Evolutionary conservation across 2,888 invertebrate genomes (phyloP).

Genomic region (Sinopyrophorus schimmeli): DNA sequence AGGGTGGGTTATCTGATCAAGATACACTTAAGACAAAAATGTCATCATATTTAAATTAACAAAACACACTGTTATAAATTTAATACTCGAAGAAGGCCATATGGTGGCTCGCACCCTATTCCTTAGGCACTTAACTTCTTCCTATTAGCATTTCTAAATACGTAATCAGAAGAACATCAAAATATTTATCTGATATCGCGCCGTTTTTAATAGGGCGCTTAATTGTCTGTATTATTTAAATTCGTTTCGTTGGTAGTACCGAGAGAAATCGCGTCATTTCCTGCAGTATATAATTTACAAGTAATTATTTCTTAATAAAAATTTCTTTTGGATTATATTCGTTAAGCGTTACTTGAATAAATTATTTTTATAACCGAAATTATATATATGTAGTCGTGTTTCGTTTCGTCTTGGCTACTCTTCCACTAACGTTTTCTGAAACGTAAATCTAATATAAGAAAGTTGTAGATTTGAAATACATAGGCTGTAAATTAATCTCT

Average conservation of each 20-base stretch:
- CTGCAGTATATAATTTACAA: conserved; percentile 41
- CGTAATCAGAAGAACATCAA: conserved; percentile 38
- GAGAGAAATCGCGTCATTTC: conserved; percentile 47
- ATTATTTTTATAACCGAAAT: conserved; percentile 22
- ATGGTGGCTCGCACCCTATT: conserved; percentile 15
- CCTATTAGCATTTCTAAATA: conserved; percentile 30
- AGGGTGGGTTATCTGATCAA: conserved; percentile 24
- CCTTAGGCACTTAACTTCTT: conserved; percentile 19
- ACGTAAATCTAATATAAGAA: too few relatives aligned
- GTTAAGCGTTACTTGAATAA: conserved; percentile 16
- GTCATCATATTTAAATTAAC: conserved; percentile 45
- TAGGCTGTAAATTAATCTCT: too few relatives aligned
- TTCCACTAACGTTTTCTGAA: too few relatives aligned
- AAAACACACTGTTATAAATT: conserved; percentile 33
- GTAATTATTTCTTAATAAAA: conserved; percentile 40
- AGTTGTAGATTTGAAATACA: too few relatives aligned
- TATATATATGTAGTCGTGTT: too few relatives aligned
- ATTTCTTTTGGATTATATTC: conserved; percentile 16
- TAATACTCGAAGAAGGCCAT: conserved; percentile 15
- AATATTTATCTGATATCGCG: conserved; percentile 46
- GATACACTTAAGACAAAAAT: conserved; percentile 32
- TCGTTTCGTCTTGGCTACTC: too few relatives aligned
- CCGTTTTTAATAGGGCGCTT: conserved; percentile 49
- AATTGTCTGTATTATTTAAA: conserved; percentile 51
- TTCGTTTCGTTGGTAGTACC: conserved; percentile 36